Evolutionary conservation across 1,140 invertebrate genomes (phyloP).

Genomic region (Panagrolaimus sp.): DNA sequence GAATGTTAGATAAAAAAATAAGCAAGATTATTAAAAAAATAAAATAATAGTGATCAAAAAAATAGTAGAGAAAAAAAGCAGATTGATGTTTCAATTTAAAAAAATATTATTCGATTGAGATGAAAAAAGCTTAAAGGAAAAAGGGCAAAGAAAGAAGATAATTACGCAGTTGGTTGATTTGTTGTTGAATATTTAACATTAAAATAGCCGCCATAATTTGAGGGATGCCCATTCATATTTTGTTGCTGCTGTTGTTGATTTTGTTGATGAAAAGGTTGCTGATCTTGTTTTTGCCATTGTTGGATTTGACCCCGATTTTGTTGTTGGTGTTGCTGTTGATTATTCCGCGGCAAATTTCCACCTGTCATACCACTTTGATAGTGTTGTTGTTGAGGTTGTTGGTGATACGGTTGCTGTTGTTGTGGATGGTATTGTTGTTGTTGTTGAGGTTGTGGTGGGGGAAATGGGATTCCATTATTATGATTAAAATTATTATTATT

Average conservation of each 20-base stretch:
- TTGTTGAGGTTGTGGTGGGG: neutral
- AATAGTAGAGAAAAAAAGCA: no score
- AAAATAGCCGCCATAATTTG: slow-evolving; percentile 7
- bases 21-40: no score
- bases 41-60: no score
- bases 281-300: neutral
- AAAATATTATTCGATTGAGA: no score
- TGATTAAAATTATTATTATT: no score
- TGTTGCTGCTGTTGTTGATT: no score
- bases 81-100: no score
- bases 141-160: neutral
- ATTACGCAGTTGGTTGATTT: slow-evolving; percentile 12
- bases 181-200: no score
- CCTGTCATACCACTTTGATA: neutral
- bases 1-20: no score
- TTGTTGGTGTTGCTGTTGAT: neutral
- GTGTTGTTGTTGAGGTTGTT: no score
- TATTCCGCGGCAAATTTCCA: neutral
- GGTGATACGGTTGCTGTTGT: no score
- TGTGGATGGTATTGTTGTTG: slow-evolving; percentile 9
- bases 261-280: neutral
- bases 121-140: no score
- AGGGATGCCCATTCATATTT: neutral
- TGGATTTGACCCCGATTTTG: neutral
- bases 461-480: neutral